phyloP scores from a whole-genome alignment of 2,797 vertebrate genomes.

The Microchirus variegatus region DNA sequence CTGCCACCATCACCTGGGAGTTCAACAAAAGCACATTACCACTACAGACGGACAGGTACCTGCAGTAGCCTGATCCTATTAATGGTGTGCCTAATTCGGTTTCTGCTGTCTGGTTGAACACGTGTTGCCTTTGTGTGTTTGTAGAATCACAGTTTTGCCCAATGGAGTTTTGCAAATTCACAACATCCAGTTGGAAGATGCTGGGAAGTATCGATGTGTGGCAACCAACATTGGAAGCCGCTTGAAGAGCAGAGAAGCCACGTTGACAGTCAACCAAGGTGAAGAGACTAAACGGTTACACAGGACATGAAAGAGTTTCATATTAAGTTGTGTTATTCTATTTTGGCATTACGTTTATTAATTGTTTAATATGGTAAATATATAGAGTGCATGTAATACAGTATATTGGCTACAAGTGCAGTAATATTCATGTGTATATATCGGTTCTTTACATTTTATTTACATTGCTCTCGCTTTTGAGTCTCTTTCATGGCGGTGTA shows the following conservation, averaged over 20 bases:
- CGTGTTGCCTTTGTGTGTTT: constrained; percentile 22
- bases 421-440: not conserved
- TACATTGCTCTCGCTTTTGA: too few species aligned
- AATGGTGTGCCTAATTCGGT: not conserved
- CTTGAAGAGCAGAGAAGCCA: constrained; percentile 87
- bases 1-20: constrained; percentile 94
- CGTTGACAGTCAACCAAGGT: constrained; percentile 89
- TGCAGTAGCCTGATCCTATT: not conserved
- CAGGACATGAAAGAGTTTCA: not conserved
- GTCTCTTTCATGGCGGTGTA: too few species aligned
- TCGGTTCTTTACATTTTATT: too few species aligned
- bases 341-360: too few species aligned
- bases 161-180: constrained; percentile 95
- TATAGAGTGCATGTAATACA: too few species aligned
- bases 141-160: constrained; percentile 90
- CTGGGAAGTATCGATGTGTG: constrained; percentile 90
- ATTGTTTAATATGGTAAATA: too few species aligned
- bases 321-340: too few species aligned
- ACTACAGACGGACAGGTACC: constrained; percentile 86
- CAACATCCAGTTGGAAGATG: constrained; percentile 85
- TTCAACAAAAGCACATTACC: constrained; percentile 89
- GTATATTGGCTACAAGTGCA: too few species aligned
- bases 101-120: constrained; percentile 1
- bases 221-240: constrained; percentile 84
- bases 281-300: constrained; percentile 16